Base-by-base conservation (phyloP, 2,888 invertebrate genomes). In the Rutpela maculata region DNA sequence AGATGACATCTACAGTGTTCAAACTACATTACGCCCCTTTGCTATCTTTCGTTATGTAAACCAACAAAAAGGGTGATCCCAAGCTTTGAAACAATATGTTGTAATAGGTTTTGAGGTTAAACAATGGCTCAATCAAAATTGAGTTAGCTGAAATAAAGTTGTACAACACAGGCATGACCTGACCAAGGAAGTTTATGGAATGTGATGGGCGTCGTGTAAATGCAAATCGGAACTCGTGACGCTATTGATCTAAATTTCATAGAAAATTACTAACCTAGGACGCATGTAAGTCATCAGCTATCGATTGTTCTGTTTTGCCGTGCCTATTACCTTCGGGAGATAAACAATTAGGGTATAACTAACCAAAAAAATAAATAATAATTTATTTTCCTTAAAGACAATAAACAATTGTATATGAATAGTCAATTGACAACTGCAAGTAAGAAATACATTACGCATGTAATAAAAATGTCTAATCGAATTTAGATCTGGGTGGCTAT, bases 31-130 rank as follows among this genome's bases (percentile, higher is more conserved):
- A 68, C 55, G 15, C 57, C 69, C 57, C 35, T 59, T 69, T 19
- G n/a, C 38, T 17, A 31, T 31, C 55, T n/a, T 68, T 43, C n/a
- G 63, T 67, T 68, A 59, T 26, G 69, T 35, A 69, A 59, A 69
- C 19, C 35, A 35, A 69, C 69, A 59, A 69, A 69, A 69, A 69
- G 67, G 67, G 19, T 17, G 43, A 26, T 43, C 67, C 67, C 67
- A n/a, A 15, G 50, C 31, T 31, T 38, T 19, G 69, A 31, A 69
- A 69, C 69, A 69, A 69, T 69, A 59, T 69, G 69, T 69, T 26
- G 19, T 69, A 69, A 69, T 69, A 69, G 69, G 59, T 69, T 59
- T 59, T 69, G 31, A 69, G 69, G 69, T 69, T 69, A 69, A 59
- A 59, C 69, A 69, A 69, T 59, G 26, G 69, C 69, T 69, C 31